Percentiles rank a stretch among this genome's conserved stretches.
phyloP scores from a whole-genome alignment of 2,797 vertebrate species.

The Helicolenus hilgendorfi region DNA sequence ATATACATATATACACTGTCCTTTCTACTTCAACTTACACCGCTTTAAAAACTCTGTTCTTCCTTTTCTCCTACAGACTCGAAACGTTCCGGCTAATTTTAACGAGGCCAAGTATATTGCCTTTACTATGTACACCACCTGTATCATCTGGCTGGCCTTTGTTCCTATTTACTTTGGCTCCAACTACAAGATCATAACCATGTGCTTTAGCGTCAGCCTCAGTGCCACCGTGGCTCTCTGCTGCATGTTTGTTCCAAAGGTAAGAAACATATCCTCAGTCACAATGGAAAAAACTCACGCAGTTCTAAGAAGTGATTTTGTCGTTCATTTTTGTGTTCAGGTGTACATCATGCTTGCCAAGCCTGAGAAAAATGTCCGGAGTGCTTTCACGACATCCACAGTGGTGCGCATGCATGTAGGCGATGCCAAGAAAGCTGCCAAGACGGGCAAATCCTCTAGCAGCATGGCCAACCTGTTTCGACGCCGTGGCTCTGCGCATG shows the following conservation, averaged over 20 bases:
- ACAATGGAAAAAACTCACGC: not conserved
- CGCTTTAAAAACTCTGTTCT: not conserved
- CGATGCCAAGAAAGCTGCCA: slow-evolving; percentile 95
- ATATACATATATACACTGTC: not conserved
- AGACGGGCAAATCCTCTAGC: slow-evolving; percentile 93
- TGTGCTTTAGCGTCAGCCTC: slow-evolving; percentile 99
- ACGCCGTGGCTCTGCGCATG: slow-evolving; percentile 93
- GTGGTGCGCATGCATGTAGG: slow-evolving; percentile 99
- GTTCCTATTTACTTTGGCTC: slow-evolving; percentile 99
- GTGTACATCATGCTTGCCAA: slow-evolving; percentile 98
- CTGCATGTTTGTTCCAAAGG: slow-evolving; percentile 99
- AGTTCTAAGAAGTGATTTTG: not conserved
- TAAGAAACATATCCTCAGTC: slow-evolving; percentile 32
- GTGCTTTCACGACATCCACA: slow-evolving; percentile 98
- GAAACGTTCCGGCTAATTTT: slow-evolving; percentile 98
- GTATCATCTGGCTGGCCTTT: slow-evolving; percentile 99
- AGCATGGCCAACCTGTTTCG: slow-evolving; percentile 96
- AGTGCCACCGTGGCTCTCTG: slow-evolving; percentile 98
- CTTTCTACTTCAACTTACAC: not conserved
- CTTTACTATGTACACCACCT: slow-evolving; percentile 99
- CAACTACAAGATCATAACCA: slow-evolving; percentile 99
- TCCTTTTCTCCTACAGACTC: slow-evolving; percentile 86
- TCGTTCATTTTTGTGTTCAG: slow-evolving; percentile 37
- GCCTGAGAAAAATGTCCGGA: slow-evolving; percentile 97
- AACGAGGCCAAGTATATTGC: slow-evolving; percentile 99